phyloP scores from a whole-genome alignment of 2,888 invertebrate species.

The Napeogenes sylphis region DNA sequence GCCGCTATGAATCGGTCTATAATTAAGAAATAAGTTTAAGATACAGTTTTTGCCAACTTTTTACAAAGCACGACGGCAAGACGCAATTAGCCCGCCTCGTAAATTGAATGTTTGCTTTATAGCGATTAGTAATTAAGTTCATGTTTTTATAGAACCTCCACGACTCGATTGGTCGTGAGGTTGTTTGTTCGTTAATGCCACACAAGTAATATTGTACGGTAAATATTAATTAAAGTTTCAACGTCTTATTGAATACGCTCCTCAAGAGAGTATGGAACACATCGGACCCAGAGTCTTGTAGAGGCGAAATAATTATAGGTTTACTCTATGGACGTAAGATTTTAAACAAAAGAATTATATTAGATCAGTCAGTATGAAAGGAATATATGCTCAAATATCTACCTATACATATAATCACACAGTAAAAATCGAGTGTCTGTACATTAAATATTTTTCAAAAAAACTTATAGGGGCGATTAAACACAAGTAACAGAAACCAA shows the following conservation, averaged over 20 bases:
- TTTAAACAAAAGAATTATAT: slow-evolving; percentile 3
- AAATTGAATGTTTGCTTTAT: slow-evolving; percentile 78
- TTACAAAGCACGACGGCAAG: slow-evolving; percentile 68
- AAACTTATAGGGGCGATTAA: too few species aligned
- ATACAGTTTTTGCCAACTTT: slow-evolving; percentile 73
- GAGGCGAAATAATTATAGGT: slow-evolving; percentile 17
- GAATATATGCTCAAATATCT: too few species aligned
- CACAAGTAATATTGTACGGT: slow-evolving; percentile 53
- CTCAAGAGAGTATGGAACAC: slow-evolving; percentile 14
- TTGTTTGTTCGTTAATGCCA: slow-evolving; percentile 57
- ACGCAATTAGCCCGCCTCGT: slow-evolving; percentile 75
- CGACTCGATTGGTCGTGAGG: slow-evolving; percentile 60
- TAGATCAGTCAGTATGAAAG: too few species aligned
- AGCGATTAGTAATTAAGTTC: slow-evolving; percentile 76
- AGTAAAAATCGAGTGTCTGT: too few species aligned
- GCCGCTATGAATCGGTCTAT: slow-evolving; percentile 74
- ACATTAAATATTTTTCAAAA: too few species aligned
- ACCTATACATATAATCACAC: too few species aligned
- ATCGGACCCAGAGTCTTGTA: slow-evolving; percentile 16
- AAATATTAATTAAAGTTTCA: slow-evolving; percentile 54
- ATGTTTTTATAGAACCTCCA: slow-evolving; percentile 61
- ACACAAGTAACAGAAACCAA: too few species aligned
- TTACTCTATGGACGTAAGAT: not conserved
- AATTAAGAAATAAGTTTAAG: slow-evolving; percentile 77
- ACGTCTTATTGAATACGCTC: slow-evolving; percentile 31